Percentiles rank a stretch among this genome's conserved stretches.
These are phyloP conservation scores for Aulostomus chinensis DNA, from an alignment of 2,797 vertebrate species.

Conservation along the genomic window DNA sequence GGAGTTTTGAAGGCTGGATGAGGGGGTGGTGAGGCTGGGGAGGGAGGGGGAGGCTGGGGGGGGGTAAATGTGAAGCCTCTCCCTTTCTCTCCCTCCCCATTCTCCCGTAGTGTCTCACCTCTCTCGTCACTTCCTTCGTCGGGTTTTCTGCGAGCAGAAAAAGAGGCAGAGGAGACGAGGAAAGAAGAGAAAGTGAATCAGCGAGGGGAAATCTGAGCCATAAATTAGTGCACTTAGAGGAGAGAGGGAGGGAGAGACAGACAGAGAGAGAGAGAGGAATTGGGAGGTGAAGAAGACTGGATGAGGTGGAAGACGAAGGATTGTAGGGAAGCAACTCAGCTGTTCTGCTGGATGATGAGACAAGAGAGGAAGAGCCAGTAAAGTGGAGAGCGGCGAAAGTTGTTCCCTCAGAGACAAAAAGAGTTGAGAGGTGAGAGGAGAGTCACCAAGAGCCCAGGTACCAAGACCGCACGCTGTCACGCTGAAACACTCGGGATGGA, in stretches of 20 bases:
- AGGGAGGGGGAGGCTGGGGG: conserved; percentile 19
- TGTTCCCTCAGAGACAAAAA: background rate
- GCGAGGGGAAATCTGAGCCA: conserved; percentile 5
- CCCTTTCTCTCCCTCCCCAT: conserved; percentile 32
- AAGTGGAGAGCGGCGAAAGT: conserved; percentile 26
- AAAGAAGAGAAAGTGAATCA: background rate
- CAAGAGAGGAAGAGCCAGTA: background rate
- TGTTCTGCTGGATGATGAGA: background rate
- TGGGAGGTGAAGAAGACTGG: conserved; percentile 6
- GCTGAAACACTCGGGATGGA: conserved; percentile 77
- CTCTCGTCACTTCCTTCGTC: conserved; percentile 20
- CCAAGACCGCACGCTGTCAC: too few species aligned
- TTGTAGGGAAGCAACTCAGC: background rate
- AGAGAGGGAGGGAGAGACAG: background rate
- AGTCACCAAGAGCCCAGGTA: too few species aligned
- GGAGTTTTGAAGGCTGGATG: conserved; percentile 43
- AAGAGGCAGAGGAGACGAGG: background rate
- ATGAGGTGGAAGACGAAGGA: conserved; percentile 6
- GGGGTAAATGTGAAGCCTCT: conserved; percentile 41
- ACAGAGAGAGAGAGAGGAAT: background rate
- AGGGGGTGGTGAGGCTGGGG: conserved; percentile 2
- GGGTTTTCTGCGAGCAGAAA: conserved; percentile 18
- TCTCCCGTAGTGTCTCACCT: conserved; percentile 40
- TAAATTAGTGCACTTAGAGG: conserved; percentile 5
- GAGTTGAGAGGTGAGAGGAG: background rate